phyloP scores from a whole-genome alignment of 2,888 invertebrate genomes.

The Eutolmus rufibarbis region DNA sequence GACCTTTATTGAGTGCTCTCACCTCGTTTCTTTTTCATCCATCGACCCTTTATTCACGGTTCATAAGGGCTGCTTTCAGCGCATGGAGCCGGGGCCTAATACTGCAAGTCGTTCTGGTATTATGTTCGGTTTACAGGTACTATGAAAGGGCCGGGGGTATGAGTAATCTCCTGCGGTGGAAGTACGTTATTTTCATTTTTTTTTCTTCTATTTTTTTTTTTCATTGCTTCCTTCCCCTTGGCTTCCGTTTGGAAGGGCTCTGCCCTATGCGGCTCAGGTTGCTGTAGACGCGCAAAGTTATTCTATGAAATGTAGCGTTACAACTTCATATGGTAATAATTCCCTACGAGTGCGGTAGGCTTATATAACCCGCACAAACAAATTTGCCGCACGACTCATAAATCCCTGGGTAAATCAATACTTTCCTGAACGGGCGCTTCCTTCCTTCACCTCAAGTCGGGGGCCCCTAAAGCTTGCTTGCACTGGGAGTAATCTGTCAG shows the following conservation, averaged over 20 bases:
- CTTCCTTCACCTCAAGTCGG: slow-evolving; percentile 1
- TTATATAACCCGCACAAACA: slow-evolving; percentile 13
- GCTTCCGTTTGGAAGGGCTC: background rate
- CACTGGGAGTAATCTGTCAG: slow-evolving; percentile 4
- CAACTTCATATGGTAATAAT: slow-evolving; percentile 12
- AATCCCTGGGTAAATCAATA: slow-evolving; percentile 26
- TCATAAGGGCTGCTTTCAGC: slow-evolving; percentile 20
- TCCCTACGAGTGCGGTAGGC: slow-evolving; percentile 7
- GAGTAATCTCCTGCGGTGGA: slow-evolving; percentile 7
- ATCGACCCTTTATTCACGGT: slow-evolving; percentile 12
- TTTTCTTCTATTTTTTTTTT: background rate
- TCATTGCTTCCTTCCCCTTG: background rate
- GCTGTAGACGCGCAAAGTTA: background rate
- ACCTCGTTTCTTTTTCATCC: background rate
- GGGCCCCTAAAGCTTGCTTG: background rate
- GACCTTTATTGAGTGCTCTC: slow-evolving; percentile 15
- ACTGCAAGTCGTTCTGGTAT: slow-evolving; percentile 1
- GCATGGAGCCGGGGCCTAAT: background rate
- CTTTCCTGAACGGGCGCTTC: slow-evolving; percentile 17
- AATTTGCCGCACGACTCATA: slow-evolving; percentile 21
- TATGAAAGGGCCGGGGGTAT: background rate
- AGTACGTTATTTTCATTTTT: background rate
- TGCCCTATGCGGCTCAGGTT: background rate
- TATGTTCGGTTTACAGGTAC: background rate
- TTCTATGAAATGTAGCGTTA: background rate